Evolutionary conservation across 2,888 invertebrate species (phyloP).

Genomic region (Girardia tigrina): DNA sequence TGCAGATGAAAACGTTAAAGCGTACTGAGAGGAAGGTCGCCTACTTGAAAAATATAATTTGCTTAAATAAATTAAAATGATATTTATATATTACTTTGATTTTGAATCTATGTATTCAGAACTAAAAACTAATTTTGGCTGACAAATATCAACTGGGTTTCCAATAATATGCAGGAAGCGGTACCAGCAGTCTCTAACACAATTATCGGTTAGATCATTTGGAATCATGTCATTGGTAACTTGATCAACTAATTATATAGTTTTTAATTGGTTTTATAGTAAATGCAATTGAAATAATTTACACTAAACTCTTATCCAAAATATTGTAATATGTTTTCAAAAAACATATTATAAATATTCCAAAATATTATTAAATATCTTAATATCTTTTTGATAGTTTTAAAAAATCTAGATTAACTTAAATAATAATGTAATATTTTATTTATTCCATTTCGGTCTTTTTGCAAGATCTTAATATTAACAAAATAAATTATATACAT

Average conservation of each 20-base stretch:
- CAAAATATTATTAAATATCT: no score
- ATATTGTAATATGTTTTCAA: background rate
- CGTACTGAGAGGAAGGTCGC: background rate
- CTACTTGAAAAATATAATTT: background rate
- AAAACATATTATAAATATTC: no score
- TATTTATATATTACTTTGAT: background rate
- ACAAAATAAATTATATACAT: no score
- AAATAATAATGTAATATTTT: no score
- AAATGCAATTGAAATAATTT: background rate
- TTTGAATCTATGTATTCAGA: constrained; percentile 57
- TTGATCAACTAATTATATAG: constrained; percentile 61
- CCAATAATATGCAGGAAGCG: constrained; percentile 80
- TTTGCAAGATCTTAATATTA: no score
- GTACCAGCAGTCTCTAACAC: constrained; percentile 66
- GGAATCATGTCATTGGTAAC: constrained; percentile 52
- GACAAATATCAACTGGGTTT: constrained; percentile 70
- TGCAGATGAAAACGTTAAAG: background rate
- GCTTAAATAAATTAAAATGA: background rate
- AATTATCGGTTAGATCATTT: constrained; percentile 36
- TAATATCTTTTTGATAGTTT: no score
- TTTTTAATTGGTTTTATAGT: background rate
- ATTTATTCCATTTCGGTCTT: no score
- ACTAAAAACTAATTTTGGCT: constrained; percentile 55
- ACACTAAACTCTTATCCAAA: background rate
- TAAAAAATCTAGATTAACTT: no score